These are phyloP conservation scores for Argyra leucocephala DNA, from an alignment of 2,888 invertebrate species.

Conservation along the genomic window DNA sequence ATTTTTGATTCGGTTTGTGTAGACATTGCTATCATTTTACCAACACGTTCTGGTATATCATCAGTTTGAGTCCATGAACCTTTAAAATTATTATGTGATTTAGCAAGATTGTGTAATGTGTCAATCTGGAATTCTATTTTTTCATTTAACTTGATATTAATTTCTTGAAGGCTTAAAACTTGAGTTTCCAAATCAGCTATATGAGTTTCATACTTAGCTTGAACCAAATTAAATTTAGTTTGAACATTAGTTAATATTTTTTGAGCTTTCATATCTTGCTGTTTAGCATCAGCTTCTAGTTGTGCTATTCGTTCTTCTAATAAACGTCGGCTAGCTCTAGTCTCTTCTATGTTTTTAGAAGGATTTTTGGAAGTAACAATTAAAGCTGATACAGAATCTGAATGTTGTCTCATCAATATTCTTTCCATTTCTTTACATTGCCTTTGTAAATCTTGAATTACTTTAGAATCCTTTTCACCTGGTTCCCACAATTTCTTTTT, in stretches of 20 bases:
- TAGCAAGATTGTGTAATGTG: slow-evolving; percentile 34
- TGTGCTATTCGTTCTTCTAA: slow-evolving; percentile 63
- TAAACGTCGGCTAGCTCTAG: slow-evolving; percentile 39
- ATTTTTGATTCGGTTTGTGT: slow-evolving; percentile 47
- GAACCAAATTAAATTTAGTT: slow-evolving; percentile 67
- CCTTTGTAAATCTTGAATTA: slow-evolving; percentile 64
- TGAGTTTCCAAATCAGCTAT: slow-evolving; percentile 66
- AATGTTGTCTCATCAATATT: slow-evolving; percentile 68
- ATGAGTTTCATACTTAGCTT: slow-evolving; percentile 64
- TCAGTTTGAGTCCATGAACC: slow-evolving; percentile 39
- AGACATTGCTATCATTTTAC: slow-evolving; percentile 40
- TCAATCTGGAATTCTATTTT: slow-evolving; percentile 45
- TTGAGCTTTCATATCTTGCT: slow-evolving; percentile 61
- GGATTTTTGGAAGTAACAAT: slow-evolving; percentile 56
- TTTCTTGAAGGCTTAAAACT: slow-evolving; percentile 45
- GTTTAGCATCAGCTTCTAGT: slow-evolving; percentile 60
- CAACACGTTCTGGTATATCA: slow-evolving; percentile 37
- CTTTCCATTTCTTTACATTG: slow-evolving; percentile 78
- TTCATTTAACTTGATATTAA: slow-evolving; percentile 48
- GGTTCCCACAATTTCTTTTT: too few species aligned
- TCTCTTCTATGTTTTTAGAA: slow-evolving; percentile 42
- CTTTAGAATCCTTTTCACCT: slow-evolving; percentile 55
- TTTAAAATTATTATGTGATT: slow-evolving; percentile 13
- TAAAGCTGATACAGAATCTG: slow-evolving; percentile 70
- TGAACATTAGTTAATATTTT: slow-evolving; percentile 62